Conservation (phyloP, 30 jellyfish, hydroid and myxozoan species). For the Aurelia sp. region DNA sequence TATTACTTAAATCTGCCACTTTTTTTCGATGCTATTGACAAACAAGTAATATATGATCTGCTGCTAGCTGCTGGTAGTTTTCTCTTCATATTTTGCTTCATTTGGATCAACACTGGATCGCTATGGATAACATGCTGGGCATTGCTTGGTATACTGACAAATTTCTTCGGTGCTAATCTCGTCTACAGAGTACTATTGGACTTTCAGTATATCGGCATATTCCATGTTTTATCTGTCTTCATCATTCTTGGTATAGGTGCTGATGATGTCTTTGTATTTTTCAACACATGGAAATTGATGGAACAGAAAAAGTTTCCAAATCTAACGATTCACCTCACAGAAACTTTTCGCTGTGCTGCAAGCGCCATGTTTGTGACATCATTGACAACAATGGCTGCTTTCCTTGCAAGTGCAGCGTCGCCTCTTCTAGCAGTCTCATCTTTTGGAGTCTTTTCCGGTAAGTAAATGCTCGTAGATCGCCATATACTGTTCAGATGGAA, state of each 20-base stretch:
- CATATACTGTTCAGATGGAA: too few relatives aligned
- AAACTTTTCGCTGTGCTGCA: slow-evolving; percentile 94
- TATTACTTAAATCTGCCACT: slow-evolving; percentile 80
- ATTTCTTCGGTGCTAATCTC: slow-evolving; percentile 94
- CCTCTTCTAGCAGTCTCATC: slow-evolving; percentile 97
- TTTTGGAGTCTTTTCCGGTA: slow-evolving; percentile 97
- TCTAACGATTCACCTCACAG: slow-evolving; percentile 82
- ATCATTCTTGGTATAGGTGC: slow-evolving; percentile 97
- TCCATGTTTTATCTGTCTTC: slow-evolving; percentile 95
- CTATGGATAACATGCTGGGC: slow-evolving; percentile 98
- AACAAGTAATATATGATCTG: slow-evolving; percentile 87
- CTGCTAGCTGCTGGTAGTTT: slow-evolving; percentile 97
- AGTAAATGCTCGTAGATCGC: neutral
- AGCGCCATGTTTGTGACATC: slow-evolving; percentile 99
- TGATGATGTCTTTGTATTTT: slow-evolving; percentile 94
- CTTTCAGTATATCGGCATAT: slow-evolving; percentile 90
- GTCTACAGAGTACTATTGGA: slow-evolving; percentile 89
- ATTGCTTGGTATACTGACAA: slow-evolving; percentile 85
- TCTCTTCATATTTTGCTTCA: slow-evolving; percentile 83
- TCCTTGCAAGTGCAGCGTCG: slow-evolving; percentile 98
- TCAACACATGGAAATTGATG: slow-evolving; percentile 96
- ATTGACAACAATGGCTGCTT: slow-evolving; percentile 95
- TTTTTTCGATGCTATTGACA: slow-evolving; percentile 89
- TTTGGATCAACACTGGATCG: slow-evolving; percentile 97
- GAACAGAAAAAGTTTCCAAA: slow-evolving; percentile 68